A percentile compares a stretch with the other conserved stretches of the same genome.
Conservation (phyloP, 2,888 invertebrate genomes). For the Siphlonurus alternatus region DNA sequence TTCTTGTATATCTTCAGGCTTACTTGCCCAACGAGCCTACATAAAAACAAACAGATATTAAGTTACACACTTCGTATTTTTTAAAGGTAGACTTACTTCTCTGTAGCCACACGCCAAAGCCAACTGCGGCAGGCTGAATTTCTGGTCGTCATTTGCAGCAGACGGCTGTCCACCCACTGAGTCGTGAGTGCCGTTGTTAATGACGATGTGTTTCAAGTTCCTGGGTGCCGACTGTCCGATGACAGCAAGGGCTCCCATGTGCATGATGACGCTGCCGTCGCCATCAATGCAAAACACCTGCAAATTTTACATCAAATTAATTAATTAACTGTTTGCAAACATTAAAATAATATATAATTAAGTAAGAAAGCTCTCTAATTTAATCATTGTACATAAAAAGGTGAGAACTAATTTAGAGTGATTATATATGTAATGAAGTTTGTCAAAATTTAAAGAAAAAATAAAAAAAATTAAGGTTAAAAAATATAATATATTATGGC, state of each 20-base stretch:
- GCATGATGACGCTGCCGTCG: conserved; percentile 28
- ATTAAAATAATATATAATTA: no score
- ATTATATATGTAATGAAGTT: no score
- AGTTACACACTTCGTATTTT: no score
- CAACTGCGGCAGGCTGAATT: conserved; percentile 20
- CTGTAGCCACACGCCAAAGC: conserved; percentile 23
- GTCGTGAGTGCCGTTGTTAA: conserved; percentile 30
- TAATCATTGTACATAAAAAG: no score
- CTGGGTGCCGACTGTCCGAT: conserved; percentile 21
- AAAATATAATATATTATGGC: no score
- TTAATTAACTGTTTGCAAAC: no score
- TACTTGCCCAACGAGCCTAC: conserved; percentile 19
- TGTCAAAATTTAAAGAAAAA: no score
- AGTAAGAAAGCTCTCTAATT: no score
- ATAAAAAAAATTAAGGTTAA: no score
- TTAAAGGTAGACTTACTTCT: conserved; percentile 18
- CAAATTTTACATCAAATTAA: conserved; percentile 9
- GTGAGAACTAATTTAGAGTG: no score
- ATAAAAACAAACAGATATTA: background rate
- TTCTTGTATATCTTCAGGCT: conserved; percentile 20
- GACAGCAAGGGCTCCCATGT: conserved; percentile 26
- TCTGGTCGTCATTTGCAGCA: conserved; percentile 17
- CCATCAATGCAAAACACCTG: conserved; percentile 26
- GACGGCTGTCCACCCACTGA: conserved; percentile 29
- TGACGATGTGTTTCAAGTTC: conserved; percentile 26